Evolutionary conservation across 2,797 vertebrate genomes (phyloP).

Genomic region (Oreonectes daqikongensis): DNA sequence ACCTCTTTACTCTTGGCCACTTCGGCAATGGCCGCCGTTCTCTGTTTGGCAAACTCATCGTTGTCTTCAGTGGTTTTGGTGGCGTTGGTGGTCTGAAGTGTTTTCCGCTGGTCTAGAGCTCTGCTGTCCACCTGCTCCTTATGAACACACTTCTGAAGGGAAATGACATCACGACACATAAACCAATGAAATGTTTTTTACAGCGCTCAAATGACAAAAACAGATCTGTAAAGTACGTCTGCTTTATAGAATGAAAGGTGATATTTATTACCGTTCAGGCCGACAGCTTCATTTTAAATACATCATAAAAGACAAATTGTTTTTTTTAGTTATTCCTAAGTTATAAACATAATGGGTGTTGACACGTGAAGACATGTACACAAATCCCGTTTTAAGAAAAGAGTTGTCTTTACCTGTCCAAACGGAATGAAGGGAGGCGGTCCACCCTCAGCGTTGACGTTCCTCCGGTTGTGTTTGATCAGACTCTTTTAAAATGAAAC

Average conservation of each 20-base stretch:
- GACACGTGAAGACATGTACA: not conserved
- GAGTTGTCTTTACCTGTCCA: slow-evolving; percentile 85
- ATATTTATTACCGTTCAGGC: too few species aligned
- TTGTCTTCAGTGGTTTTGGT: slow-evolving; percentile 85
- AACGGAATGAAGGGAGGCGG: slow-evolving; percentile 97
- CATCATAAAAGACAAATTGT: not conserved
- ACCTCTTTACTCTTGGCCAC: slow-evolving; percentile 97
- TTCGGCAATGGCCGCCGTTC: slow-evolving; percentile 95
- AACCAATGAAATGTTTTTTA: not conserved
- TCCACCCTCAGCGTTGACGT: slow-evolving; percentile 95
- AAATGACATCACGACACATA: not conserved
- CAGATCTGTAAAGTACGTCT: too few species aligned
- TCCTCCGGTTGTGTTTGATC: slow-evolving; percentile 93
- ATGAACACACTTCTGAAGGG: slow-evolving; percentile 82
- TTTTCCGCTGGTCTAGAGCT: slow-evolving; percentile 93
- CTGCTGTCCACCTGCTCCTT: slow-evolving; percentile 85
- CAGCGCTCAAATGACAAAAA: not conserved
- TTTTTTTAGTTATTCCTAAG: not conserved
- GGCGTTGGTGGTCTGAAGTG: slow-evolving; percentile 81
- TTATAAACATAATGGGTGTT: not conserved
- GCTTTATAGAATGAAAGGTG: too few species aligned
- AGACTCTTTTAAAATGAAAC: slow-evolving; percentile 81
- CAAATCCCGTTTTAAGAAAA: too few species aligned
- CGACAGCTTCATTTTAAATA: too few species aligned
- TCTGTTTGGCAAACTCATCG: slow-evolving; percentile 97